Conservation (phyloP, 2,888 invertebrate genomes). For the Druceiella hillmani region DNA sequence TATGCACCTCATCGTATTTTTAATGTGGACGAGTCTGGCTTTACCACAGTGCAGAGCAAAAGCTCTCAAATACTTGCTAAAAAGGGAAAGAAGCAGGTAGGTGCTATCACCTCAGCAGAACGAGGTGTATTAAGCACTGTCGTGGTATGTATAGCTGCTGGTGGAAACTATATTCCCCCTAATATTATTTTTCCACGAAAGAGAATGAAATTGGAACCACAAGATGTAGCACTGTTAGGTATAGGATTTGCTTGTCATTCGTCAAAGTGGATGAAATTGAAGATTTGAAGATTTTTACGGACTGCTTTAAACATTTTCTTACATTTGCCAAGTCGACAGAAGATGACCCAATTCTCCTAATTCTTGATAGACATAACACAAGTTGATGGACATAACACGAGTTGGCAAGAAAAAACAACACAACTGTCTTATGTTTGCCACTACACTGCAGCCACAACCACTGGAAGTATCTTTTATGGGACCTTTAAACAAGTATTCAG, state of each 20-base stretch:
- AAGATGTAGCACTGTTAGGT: constrained; percentile 9
- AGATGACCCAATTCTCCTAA: too few species aligned
- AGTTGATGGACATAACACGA: too few species aligned
- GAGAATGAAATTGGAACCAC: constrained; percentile 10
- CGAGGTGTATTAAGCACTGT: constrained; percentile 10
- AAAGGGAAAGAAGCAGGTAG: constrained; percentile 9
- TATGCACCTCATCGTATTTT: constrained; percentile 11
- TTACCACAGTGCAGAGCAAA: constrained; percentile 5
- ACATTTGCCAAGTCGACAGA: too few species aligned
- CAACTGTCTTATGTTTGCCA: too few species aligned
- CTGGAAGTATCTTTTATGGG: too few species aligned
- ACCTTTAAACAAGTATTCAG: too few species aligned
- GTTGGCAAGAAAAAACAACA: too few species aligned
- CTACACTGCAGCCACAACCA: too few species aligned
- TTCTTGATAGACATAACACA: too few species aligned
- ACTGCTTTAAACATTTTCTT: too few species aligned
- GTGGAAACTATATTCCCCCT: constrained; percentile 7
- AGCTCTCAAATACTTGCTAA: constrained; percentile 7
- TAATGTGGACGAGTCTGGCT: constrained; percentile 10
- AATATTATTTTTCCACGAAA: constrained; percentile 10
- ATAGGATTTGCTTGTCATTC: constrained; percentile 11
- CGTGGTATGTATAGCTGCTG: constrained; percentile 9
- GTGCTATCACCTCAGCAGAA: constrained; percentile 8
- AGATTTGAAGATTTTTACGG: constrained; percentile 10
- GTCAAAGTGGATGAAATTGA: constrained; percentile 12